These are phyloP conservation scores for Calameuta filiformis DNA, from an alignment of 2,888 invertebrate genomes.

Conservation along the genomic window DNA sequence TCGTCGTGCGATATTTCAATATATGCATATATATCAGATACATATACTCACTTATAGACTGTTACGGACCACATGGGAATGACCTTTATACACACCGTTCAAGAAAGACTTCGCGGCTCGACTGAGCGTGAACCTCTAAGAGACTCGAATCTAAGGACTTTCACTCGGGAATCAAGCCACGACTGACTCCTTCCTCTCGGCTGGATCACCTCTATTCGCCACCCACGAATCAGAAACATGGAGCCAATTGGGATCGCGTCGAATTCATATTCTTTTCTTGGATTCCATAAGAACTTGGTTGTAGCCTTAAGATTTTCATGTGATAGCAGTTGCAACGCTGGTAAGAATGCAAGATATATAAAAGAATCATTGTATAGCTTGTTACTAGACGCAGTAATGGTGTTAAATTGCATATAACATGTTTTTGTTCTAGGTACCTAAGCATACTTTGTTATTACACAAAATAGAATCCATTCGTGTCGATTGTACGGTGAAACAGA, in stretches of 20 bases:
- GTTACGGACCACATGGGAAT: not conserved
- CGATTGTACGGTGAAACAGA: not conserved
- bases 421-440: not conserved
- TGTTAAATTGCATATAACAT: not conserved
- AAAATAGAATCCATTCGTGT: too few relatives aligned
- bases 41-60: slow-evolving; percentile 6
- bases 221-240: slow-evolving; percentile 7
- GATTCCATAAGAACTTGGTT: not conserved
- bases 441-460: too few relatives aligned
- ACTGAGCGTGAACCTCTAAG: slow-evolving; percentile 2
- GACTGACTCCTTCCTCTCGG: slow-evolving; percentile 13
- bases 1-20: not conserved
- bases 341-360: too few relatives aligned
- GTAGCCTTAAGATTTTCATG: too few relatives aligned
- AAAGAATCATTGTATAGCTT: not conserved
- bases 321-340: too few relatives aligned
- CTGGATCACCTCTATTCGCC: slow-evolving; percentile 11
- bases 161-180: slow-evolving; percentile 2
- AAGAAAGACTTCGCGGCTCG: slow-evolving; percentile 1
- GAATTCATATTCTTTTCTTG: not conserved
- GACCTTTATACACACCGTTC: not conserved
- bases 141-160: slow-evolving; percentile 8
- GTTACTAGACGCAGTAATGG: not conserved
- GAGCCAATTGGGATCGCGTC: not conserved
- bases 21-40: not conserved